A percentile compares a stretch with the other conserved stretches of the same genome.
Conservation (phyloP, 1,140 invertebrate genomes). For the Drosophila ironensis region DNA sequence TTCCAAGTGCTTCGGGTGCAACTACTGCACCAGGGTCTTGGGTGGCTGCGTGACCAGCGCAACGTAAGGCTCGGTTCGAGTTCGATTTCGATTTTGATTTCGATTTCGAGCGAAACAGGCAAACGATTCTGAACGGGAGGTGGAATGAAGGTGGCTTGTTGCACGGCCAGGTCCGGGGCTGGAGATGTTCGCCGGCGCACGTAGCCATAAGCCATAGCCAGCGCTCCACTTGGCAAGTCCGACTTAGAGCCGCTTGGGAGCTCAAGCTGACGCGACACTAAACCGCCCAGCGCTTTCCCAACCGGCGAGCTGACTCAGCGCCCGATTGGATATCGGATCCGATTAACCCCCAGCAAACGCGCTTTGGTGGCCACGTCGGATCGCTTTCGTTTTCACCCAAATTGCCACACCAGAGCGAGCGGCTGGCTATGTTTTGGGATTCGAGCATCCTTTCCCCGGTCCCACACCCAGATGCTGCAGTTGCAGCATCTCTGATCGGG, state of each 20-base stretch:
- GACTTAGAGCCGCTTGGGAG: slow-evolving; percentile 2
- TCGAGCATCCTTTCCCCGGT: no score
- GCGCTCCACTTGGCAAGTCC: slow-evolving; percentile 18
- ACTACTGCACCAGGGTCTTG: neutral
- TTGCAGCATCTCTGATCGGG: no score
- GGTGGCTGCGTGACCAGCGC: slow-evolving; percentile 64
- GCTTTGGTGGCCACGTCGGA: neutral
- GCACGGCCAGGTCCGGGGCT: slow-evolving; percentile 5
- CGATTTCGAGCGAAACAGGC: no score
- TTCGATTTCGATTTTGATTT: no score
- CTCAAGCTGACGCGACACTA: slow-evolving; percentile 26
- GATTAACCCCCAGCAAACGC: neutral
- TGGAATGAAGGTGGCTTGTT: slow-evolving; percentile 19
- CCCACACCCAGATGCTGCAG: no score
- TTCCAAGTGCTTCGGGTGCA: neutral
- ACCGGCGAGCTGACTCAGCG: slow-evolving; percentile 38
- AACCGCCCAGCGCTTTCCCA: slow-evolving; percentile 8
- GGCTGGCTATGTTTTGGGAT: no score
- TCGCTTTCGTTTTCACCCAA: no score
- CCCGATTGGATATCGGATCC: neutral
- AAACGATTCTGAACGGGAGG: slow-evolving; percentile 31
- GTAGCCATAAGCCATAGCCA: no score
- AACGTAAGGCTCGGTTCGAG: slow-evolving; percentile 57
- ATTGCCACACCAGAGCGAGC: no score
- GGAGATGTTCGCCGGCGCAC: slow-evolving; percentile 37